Evolutionary conservation across 2,113 vertebrate species (phyloP).

Genomic region (Sus scrofa): T2T-Sscrofa CM000812.6:126172501-126173000

Average conservation of each 20-base stretch:
- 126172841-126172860: not conserved
- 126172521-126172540: not conserved
- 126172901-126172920: not conserved
- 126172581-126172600: not conserved
- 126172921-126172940: not conserved
- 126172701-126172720: constrained; percentile 13
- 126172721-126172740: not conserved
- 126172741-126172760: not conserved
- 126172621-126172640: not conserved
- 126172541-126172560: not conserved
- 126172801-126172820: constrained; percentile 2
- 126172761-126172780: constrained; percentile 23
- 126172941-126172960: not conserved
- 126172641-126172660: not conserved
- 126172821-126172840: not conserved
- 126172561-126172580: not conserved
- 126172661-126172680: not conserved
- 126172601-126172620: not conserved
- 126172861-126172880: not conserved
- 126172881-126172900: not conserved
- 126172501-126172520: fast-evolving
- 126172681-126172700: not conserved
- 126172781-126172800: not conserved
- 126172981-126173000: not conserved
- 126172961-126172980: not conserved